phyloP scores from a whole-genome alignment of 2,797 vertebrate species.

The Sebastolobus alascanus region DNA sequence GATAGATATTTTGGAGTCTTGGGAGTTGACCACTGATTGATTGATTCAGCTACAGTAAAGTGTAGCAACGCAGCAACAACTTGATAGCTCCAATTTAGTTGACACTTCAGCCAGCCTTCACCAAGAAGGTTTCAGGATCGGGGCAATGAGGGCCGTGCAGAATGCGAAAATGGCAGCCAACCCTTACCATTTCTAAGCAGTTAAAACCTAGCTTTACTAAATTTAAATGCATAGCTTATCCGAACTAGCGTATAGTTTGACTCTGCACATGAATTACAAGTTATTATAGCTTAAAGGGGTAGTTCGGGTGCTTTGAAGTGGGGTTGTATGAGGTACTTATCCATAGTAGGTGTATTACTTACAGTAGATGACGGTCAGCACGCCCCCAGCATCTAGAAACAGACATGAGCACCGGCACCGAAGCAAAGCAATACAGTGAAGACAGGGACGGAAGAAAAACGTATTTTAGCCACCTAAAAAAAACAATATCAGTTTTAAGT shows the following conservation, averaged over 20 bases:
- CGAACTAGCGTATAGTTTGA: not conserved
- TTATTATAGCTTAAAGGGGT: not conserved
- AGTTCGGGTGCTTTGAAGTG: too few relatives aligned
- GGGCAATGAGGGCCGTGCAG: not conserved
- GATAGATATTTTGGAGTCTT: not conserved
- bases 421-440: too few relatives aligned
- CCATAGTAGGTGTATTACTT: too few relatives aligned
- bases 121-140: not conserved
- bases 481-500: too few relatives aligned
- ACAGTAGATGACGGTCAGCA: too few relatives aligned
- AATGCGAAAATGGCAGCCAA: not conserved
- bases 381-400: too few relatives aligned
- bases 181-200: not conserved
- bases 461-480: too few relatives aligned
- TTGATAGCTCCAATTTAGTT: not conserved
- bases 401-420: too few relatives aligned
- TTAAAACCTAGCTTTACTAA: not conserved
- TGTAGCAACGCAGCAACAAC: not conserved
- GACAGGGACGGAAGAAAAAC: too few relatives aligned
- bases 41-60: not conserved
- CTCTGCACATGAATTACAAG: not conserved
- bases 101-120: not conserved
- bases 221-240: not conserved
- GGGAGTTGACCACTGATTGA: not conserved
- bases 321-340: too few relatives aligned